Base-by-base conservation (phyloP, 2,888 invertebrate genomes). In the Hedya salicella region DNA sequence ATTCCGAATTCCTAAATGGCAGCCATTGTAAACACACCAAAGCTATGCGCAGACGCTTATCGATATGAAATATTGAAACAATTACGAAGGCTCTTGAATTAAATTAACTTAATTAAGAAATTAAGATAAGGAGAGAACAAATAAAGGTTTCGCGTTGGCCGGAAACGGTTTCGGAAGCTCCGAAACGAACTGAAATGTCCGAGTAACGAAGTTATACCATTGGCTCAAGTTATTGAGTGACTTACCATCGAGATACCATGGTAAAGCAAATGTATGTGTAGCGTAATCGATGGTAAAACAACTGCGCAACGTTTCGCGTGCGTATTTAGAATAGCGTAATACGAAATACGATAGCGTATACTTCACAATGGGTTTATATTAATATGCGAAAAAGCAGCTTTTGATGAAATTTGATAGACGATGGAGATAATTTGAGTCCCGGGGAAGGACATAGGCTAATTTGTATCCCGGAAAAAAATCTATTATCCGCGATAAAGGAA, bases 91-190 rank as follows among this genome's bases (percentile, higher is more conserved):
- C 60, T 56, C 68, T 69, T 72, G 72, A 74, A 53, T 46, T 40
- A 40, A 64, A 60, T 62, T 50, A 62, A 52, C 71, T 87, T 90
- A 89, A 91, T 91, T 89, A 88, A 89, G 88, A 87, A 89, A 88
- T 89, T 86, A 88, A 88, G 89, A 91, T 91, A 89, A 85, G 75
- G 71, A 62, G 73, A 74, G 79, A 78, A 83, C 82, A 85, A 85
- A 89, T 84, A 85, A 86, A 86, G 78, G 80, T 82, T 86, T 83
- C 79, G 85, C 86, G 88, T 88, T 87, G 87, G 84, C 70, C 86
- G 87, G 89, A 89, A 90, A 88, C 79, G 82, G 79, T 75, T 78
- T 85, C 88, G 86, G 89, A 87, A 89, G 89, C 86, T 79, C 80
- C 81, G 78, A 83, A 83, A 79, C 80, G 76, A 80, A 82, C 79